phyloP scores from a whole-genome alignment of 1,140 invertebrate species.

The Eubasilissa regina region DNA sequence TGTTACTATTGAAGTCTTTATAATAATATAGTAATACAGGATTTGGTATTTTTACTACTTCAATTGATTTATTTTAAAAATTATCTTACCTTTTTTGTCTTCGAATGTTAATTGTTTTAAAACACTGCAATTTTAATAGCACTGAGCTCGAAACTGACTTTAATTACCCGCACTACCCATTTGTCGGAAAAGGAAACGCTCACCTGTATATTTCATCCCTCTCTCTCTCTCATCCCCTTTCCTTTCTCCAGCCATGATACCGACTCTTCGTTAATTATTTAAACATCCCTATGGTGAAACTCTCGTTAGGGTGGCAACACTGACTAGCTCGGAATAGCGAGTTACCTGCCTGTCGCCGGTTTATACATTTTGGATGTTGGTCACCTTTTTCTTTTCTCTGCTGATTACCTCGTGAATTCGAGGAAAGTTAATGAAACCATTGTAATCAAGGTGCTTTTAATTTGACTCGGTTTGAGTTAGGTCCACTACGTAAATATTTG shows the following conservation, averaged over 20 bases:
- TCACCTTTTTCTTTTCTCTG: not conserved
- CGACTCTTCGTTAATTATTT: slow-evolving; percentile 17
- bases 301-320: slow-evolving; percentile 10
- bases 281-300: slow-evolving; percentile 10
- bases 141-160: not conserved
- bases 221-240: not conserved
- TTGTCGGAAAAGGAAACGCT: not conserved
- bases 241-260: not conserved
- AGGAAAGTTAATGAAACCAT: not conserved
- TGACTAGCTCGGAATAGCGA: not conserved
- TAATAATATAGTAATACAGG: no score
- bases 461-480: not conserved
- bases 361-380: slow-evolving; percentile 12
- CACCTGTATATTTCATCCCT: no score
- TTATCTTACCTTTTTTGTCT: no score
- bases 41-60: no score
- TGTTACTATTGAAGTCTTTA: no score
- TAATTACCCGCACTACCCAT: not conserved
- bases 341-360: not conserved
- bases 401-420: not conserved
- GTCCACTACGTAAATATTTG: no score
- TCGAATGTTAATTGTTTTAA: no score
- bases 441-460: not conserved
- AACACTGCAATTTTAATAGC: no score
- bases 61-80: no score